These are phyloP conservation scores for Xanthia togata DNA, from an alignment of 2,888 invertebrate species.

Conservation along the genomic window DNA sequence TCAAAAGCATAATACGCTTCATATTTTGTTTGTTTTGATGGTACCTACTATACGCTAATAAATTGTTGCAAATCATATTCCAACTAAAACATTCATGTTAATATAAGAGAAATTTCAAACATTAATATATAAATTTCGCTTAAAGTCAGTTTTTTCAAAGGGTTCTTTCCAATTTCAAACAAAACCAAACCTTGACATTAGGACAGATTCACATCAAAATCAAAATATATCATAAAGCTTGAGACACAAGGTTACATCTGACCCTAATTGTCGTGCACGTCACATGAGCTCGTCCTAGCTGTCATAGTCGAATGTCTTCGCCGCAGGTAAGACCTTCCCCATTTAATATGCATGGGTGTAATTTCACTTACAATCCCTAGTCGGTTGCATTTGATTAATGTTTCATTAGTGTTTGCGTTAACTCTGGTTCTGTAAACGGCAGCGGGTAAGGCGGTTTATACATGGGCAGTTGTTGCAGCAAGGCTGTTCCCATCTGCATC, in stretches of 20 bases:
- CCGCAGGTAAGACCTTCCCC: conserved; percentile 53
- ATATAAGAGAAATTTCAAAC: neutral
- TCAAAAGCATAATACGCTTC: neutral
- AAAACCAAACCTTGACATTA: neutral
- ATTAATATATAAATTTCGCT: neutral
- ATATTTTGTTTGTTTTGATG: neutral
- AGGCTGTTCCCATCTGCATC: neutral
- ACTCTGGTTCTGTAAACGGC: conserved; percentile 47
- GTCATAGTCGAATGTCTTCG: conserved; percentile 52
- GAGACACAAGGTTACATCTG: conserved; percentile 3
- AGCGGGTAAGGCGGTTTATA: conserved; percentile 7
- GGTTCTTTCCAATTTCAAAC: neutral
- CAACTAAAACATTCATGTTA: neutral
- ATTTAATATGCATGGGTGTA: conserved; percentile 78
- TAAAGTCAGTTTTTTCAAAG: neutral
- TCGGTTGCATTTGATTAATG: conserved; percentile 77
- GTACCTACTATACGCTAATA: neutral
- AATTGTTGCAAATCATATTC: neutral
- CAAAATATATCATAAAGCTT: neutral
- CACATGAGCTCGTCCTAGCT: conserved; percentile 32
- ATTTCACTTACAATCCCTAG: conserved; percentile 74
- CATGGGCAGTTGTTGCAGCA: neutral
- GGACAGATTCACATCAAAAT: neutral
- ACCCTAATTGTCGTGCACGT: conserved; percentile 37
- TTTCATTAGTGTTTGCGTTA: conserved; percentile 73